These are phyloP conservation scores for Hirtodrosophila trivittata DNA, from an alignment of 2,888 invertebrate species.

Conservation along the genomic window DNA sequence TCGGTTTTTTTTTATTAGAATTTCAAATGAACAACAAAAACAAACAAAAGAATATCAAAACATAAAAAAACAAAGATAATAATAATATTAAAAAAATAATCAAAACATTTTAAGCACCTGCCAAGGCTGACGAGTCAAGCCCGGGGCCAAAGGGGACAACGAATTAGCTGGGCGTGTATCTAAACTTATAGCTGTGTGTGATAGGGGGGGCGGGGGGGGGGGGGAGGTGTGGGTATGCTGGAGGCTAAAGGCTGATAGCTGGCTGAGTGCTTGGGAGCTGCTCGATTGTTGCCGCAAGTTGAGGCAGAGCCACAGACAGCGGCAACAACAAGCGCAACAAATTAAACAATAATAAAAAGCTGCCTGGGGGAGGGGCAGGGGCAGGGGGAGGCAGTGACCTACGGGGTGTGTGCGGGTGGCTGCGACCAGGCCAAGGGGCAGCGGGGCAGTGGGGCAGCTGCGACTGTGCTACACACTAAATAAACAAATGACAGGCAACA, in stretches of 20 bases:
- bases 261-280: neutral
- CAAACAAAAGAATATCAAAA: slow-evolving; percentile 12
- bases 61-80: slow-evolving; percentile 1
- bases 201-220: neutral
- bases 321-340: slow-evolving; percentile 46
- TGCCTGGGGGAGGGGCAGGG: slow-evolving; percentile 5
- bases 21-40: neutral
- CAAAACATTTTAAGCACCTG: slow-evolving; percentile 74
- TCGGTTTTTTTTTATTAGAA: neutral
- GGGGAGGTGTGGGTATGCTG: neutral
- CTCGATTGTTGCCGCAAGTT: neutral
- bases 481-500: slow-evolving; percentile 73
- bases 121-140: slow-evolving; percentile 59
- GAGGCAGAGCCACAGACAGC: slow-evolving; percentile 8
- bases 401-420: neutral
- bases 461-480: slow-evolving; percentile 46
- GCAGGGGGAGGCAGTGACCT: neutral
- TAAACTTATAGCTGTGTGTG: neutral
- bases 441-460: slow-evolving; percentile 3
- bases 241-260: neutral
- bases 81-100: slow-evolving; percentile 63
- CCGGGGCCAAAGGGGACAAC: slow-evolving; percentile 29
- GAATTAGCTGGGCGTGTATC: slow-evolving; percentile 29
- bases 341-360: slow-evolving; percentile 58
- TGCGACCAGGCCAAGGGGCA: neutral